Base-by-base conservation (phyloP, 2,797 vertebrate species). In the Rousettus madagascariensis region DNA sequence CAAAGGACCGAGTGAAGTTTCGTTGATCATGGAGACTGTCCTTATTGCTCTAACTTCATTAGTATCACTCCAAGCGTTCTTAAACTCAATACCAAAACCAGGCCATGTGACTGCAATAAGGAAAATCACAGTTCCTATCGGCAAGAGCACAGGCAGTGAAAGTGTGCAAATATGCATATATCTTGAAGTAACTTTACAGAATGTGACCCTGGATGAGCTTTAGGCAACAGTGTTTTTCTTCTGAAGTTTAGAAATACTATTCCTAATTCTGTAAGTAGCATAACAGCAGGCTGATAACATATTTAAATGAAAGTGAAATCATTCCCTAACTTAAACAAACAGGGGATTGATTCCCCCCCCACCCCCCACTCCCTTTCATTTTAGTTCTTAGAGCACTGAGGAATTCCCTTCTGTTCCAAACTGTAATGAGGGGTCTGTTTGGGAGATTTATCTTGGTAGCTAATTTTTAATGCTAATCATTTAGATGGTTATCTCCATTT, bases 381-480 rank as follows among this genome's bases (percentile, higher is more conserved):
- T 90, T 93, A 83, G 89, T 96, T 95, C 78, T 79, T 91, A 86
- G 33, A 80, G 28, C 59, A 90, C 15, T 2, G 16, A 95, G 46
- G 63, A 88, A 95, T 96, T 96, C n/a, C 24, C 94, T 97, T 96
- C 68, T 95, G 43, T 95, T 84, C n/a, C 28, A 61, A 91, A 96
- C 63, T 86, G 94, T 91, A 96, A 94, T 91, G 78, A 97, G 68
- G 65, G 38, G 51, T 96, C 66, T 94, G 71, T 97, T 96, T 8
- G 22, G 55, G 38, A 95, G 77, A 92, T 97, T 68, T 96, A 78
- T 96, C 74, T 95, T 68, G 53, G 59, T 88, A 96, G 88, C 65
- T 95, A 79, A 89, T 93, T 95, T 96, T 95, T 97, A 94, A 97
- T 97, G 95, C 82, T 96, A 94, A 97, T 96, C 88, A 96, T 57